Conservation (phyloP, 1,140 invertebrate species). For the Camponotus pennsylvanicus region DNA sequence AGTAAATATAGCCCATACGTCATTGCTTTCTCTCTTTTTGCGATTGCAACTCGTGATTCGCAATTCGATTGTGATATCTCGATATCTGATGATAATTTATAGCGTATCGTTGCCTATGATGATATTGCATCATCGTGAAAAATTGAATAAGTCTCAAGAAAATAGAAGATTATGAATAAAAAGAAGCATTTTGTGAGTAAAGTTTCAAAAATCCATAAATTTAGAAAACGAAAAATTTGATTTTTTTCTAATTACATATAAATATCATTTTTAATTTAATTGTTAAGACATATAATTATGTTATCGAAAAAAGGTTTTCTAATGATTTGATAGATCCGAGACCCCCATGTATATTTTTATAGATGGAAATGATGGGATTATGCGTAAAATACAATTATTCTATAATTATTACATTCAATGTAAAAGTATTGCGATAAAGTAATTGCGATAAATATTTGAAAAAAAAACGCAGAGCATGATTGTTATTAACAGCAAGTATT, state of each 20-base stretch:
- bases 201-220: not conserved
- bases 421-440: not conserved
- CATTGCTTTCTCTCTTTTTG: not conserved
- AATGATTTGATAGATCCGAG: not conserved
- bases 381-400: not conserved
- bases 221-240: not conserved
- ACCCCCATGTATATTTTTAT: not conserved
- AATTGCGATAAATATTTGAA: not conserved
- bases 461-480: constrained; percentile 1
- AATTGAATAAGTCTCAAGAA: not conserved
- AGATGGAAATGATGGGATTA: not conserved
- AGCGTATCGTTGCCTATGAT: not conserved
- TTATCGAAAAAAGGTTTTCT: not conserved
- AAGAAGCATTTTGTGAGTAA: not conserved
- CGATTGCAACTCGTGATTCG: not conserved
- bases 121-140: not conserved
- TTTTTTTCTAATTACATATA: not conserved
- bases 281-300: not conserved
- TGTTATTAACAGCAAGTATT: constrained; percentile 8
- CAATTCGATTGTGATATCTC: not conserved
- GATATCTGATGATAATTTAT: not conserved
- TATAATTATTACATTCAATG: not conserved
- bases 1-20: constrained; percentile 27
- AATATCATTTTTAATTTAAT: not conserved
- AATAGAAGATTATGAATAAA: not conserved